Conservation (phyloP, 2,113 vertebrate genomes). For the Sturnira hondurensis region DNA sequence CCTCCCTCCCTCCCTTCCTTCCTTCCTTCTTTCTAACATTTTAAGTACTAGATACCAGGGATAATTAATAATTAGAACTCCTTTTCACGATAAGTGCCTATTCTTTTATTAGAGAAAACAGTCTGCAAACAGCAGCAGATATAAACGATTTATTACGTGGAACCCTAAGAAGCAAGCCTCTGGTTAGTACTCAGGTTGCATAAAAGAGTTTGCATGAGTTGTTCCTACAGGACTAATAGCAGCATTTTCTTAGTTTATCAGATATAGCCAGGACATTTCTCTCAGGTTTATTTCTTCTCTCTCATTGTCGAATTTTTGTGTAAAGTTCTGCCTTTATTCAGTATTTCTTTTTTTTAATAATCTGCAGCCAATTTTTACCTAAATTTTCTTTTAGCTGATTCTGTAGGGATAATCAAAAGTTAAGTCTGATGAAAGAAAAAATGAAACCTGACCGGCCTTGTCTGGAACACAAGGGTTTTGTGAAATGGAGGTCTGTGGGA, state of each 20-base stretch:
- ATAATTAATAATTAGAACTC: slow-evolving; percentile 17
- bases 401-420: slow-evolving; percentile 30
- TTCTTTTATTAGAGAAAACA: slow-evolving; percentile 24
- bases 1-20: too few species aligned
- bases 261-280: neutral
- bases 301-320: neutral
- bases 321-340: slow-evolving; percentile 14
- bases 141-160: neutral
- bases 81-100: neutral
- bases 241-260: neutral
- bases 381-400: slow-evolving; percentile 8
- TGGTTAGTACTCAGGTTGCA: neutral
- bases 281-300: neutral
- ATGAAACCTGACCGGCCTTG: neutral
- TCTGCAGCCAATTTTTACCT: neutral
- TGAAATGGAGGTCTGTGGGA: neutral
- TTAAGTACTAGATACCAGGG: neutral
- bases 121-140: neutral
- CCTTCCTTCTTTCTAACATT: neutral
- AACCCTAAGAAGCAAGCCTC: neutral
- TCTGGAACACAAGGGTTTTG: neutral
- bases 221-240: neutral
- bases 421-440: neutral
- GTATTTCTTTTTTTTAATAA: neutral
- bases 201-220: neutral